These are phyloP conservation scores for Troides helena DNA, from an alignment of 2,888 invertebrate genomes.

Conservation along the genomic window DNA sequence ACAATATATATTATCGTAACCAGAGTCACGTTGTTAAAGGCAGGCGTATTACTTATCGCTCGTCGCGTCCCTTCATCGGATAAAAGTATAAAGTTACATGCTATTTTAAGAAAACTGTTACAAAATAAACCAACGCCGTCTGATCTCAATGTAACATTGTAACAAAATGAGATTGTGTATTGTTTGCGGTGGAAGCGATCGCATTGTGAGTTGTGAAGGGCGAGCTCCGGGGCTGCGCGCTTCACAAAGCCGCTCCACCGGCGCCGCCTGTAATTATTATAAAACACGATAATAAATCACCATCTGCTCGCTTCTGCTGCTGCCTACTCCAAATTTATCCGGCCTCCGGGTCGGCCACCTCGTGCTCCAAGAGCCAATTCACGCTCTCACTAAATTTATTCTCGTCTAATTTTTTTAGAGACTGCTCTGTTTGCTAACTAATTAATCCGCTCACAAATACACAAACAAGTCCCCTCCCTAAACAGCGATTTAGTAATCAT, in stretches of 20 bases:
- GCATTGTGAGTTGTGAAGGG: slow-evolving; percentile 34
- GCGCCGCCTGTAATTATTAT: slow-evolving; percentile 68
- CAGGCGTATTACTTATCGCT: too few species aligned
- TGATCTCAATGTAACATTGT: slow-evolving; percentile 14
- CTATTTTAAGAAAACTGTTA: not conserved
- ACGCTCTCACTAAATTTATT: slow-evolving; percentile 70
- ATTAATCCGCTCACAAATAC: slow-evolving; percentile 14
- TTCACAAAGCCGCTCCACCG: slow-evolving; percentile 57
- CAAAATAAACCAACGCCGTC: not conserved
- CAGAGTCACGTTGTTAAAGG: too few species aligned
- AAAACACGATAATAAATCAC: slow-evolving; percentile 76
- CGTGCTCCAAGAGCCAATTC: slow-evolving; percentile 49
- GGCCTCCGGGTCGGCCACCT: slow-evolving; percentile 39
- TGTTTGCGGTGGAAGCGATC: slow-evolving; percentile 25
- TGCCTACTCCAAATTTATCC: slow-evolving; percentile 70
- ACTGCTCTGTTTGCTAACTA: slow-evolving; percentile 17
- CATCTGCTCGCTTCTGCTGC: slow-evolving; percentile 73
- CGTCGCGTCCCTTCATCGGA: too few species aligned
- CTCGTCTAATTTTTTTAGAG: slow-evolving; percentile 52
- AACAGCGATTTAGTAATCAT: not conserved
- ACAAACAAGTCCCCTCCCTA: slow-evolving; percentile 8
- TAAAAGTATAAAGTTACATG: not conserved
- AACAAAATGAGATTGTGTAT: slow-evolving; percentile 17
- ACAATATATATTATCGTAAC: too few species aligned
- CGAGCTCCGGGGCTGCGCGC: slow-evolving; percentile 49